Evolutionary conservation across 2,113 vertebrate genomes (phyloP).

Genomic region (Phaetusa simplex): DNA sequence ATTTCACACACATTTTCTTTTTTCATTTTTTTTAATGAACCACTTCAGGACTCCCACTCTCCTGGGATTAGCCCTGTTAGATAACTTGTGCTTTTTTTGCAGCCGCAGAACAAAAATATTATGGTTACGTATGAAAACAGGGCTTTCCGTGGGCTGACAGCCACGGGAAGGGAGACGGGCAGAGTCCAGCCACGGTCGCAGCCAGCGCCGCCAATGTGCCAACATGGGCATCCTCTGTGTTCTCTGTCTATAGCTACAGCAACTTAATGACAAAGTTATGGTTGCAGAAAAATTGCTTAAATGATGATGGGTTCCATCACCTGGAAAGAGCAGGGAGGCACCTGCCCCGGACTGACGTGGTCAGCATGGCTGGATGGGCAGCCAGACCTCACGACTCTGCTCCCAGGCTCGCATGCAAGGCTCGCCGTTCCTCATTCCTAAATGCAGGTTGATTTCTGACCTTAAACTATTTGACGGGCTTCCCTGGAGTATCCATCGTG

Average conservation of each 20-base stretch:
- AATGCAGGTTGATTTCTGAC: background rate
- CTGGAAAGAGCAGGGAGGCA: background rate
- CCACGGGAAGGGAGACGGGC: background rate
- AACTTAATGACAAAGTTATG: rapidly evolving
- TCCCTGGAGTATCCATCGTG: background rate
- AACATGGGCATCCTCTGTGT: rapidly evolving
- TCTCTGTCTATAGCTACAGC: background rate
- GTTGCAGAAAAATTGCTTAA: background rate
- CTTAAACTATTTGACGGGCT: background rate
- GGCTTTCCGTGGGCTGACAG: background rate
- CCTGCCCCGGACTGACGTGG: rapidly evolving
- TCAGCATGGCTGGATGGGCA: rapidly evolving
- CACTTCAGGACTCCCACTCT: background rate
- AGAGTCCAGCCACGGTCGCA: background rate
- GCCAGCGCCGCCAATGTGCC: rapidly evolving
- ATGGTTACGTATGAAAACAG: background rate
- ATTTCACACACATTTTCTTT: background rate
- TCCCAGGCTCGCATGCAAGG: background rate
- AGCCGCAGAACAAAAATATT: background rate
- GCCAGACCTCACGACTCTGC: rapidly evolving
- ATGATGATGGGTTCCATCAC: rapidly evolving
- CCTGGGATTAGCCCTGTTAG: background rate
- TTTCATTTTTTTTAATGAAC: background rate
- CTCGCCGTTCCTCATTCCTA: background rate
- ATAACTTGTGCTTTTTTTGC: background rate